Base-by-base conservation (phyloP, 2,888 invertebrate species). In the Drosophila subsilvestris region DNA sequence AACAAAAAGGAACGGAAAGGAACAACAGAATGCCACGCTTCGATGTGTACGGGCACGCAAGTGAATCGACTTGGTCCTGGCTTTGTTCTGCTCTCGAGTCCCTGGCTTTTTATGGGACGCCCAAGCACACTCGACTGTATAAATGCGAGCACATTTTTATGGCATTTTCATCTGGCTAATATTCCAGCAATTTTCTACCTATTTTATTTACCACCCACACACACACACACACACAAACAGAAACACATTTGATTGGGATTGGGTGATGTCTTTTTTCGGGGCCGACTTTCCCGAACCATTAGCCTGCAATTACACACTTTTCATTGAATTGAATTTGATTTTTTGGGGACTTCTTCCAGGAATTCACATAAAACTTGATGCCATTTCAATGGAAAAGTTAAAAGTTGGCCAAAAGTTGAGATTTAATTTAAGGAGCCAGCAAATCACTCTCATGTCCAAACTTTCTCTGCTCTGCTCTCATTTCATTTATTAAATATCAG, bases 161-260 rank as follows among this genome's bases (percentile, higher is more conserved):
- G 77, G 88, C 74, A 82, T 89, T 89, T 85, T 87, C 72, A n/a
- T n/a, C 79, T 81, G 83, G 83, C 72, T 85, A 84, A 89, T 84
- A 81, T 78, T 63, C 71, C 76, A 73, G 77, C 83, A 79, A 84
- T 84, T 87, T 86, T 70, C 67, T 85, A 85, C 75, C 82, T 87
- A 89, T 85, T 89, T 89, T 89, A 89, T 81, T 87, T 76, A 71
- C 69, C 56, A 55, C 48, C 32, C 63, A 32, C 63, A 32, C 45
- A 49, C 45, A 59, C 45, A 57, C 29, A 44, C 54, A 47, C 37
- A 60, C 43, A 49, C 63, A 54, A 58, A 45, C 37, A 53, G 61
- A 51, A 53, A 84, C 37, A 70, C 73, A 68, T 73, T 68, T 86
- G 85, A 88, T 77, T 77, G 69, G 54, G 32, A 48, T 70, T 42